Evolutionary conservation across 2,888 invertebrate genomes (phyloP).

Genomic region (Dendrolimus pini): DNA sequence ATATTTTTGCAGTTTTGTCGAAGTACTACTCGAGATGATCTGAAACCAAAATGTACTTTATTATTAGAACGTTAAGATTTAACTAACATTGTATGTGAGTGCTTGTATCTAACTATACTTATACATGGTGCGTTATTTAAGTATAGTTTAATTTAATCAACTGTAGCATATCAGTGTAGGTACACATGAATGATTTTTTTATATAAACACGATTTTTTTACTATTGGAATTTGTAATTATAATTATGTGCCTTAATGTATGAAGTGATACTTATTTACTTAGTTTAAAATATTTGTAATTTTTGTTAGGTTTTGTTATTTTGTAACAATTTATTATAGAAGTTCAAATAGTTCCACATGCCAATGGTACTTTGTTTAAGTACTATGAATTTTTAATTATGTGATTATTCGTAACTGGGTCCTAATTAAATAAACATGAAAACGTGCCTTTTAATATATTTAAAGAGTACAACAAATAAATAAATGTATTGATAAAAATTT

Average conservation of each 20-base stretch:
- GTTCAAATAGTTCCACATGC: slow-evolving; percentile 26
- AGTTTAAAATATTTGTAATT: slow-evolving; percentile 9
- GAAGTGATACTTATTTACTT: slow-evolving; percentile 38
- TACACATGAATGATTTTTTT: slow-evolving; percentile 30
- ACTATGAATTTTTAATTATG: slow-evolving; percentile 12
- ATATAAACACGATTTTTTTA: slow-evolving; percentile 17
- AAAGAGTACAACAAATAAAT: too few relatives aligned
- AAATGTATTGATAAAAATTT: too few relatives aligned
- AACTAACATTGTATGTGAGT: slow-evolving; percentile 6
- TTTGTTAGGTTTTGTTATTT: slow-evolving; percentile 18
- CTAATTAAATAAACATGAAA: too few relatives aligned
- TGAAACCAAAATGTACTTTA: slow-evolving; percentile 55
- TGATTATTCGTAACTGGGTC: neutral
- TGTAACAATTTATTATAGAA: slow-evolving; percentile 13
- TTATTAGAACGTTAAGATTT: slow-evolving; percentile 19
- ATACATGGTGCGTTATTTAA: slow-evolving; percentile 39
- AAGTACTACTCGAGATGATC: slow-evolving; percentile 31
- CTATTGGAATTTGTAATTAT: slow-evolving; percentile 23
- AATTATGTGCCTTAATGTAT: slow-evolving; percentile 56
- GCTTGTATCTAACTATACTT: slow-evolving; percentile 30
- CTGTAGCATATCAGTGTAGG: slow-evolving; percentile 34
- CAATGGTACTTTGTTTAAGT: slow-evolving; percentile 23
- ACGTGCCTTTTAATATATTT: too few relatives aligned
- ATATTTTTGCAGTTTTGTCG: slow-evolving; percentile 41
- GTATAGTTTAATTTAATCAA: slow-evolving; percentile 23